Evolutionary conservation across 2,113 vertebrate species (phyloP).

Genomic region (Barnardius zonarius): DNA sequence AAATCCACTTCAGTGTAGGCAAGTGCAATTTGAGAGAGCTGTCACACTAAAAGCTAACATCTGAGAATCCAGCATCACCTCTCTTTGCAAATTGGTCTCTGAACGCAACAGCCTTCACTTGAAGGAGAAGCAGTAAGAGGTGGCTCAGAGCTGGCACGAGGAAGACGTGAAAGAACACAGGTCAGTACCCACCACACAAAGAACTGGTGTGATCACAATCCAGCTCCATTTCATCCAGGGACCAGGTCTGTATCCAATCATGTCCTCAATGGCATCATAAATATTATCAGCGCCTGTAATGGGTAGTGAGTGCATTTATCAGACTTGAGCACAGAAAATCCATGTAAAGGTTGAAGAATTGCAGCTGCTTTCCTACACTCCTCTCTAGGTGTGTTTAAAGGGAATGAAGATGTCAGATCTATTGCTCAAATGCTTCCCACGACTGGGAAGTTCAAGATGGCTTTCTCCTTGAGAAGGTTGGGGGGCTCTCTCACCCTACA

Average conservation of each 20-base stretch:
- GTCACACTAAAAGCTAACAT: not conserved
- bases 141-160: not conserved
- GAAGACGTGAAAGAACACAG: not conserved
- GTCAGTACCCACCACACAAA: slow-evolving; percentile 86
- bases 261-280: slow-evolving; percentile 96
- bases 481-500: not conserved
- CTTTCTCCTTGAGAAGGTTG: not conserved
- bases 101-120: not conserved
- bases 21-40: not conserved
- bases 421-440: not conserved
- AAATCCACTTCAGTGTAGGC: not conserved
- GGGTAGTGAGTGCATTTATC: not conserved
- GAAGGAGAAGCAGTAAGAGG: not conserved
- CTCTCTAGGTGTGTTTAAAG: not conserved
- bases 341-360: not conserved
- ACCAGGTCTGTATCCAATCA: slow-evolving; percentile 98
- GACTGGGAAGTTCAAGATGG: not conserved
- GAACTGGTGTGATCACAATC: slow-evolving; percentile 91
- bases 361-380: not conserved
- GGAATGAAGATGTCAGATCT: not conserved
- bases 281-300: slow-evolving; percentile 91
- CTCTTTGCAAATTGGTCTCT: not conserved
- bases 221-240: slow-evolving; percentile 99
- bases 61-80: not conserved
- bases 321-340: not conserved